A percentile compares a stretch with the other conserved stretches of the same genome.
Conservation (phyloP, 2,113 vertebrate genomes). For the Hemichromis elongatus region DNA sequence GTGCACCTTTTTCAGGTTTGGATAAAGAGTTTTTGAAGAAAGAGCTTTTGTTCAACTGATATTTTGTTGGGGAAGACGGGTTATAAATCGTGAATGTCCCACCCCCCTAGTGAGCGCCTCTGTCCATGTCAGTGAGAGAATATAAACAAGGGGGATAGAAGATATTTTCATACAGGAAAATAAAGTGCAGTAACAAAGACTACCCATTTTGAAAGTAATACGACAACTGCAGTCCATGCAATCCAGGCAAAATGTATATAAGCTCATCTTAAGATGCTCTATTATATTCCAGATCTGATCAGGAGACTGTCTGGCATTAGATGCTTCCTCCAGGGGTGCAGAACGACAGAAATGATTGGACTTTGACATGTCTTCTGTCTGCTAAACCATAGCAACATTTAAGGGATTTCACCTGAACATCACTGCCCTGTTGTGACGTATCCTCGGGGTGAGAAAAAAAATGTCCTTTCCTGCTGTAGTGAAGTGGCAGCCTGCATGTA, state of each 20-base stretch:
- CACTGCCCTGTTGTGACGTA: conserved; percentile 19
- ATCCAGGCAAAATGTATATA: background rate
- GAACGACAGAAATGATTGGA: conserved; percentile 12
- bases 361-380: background rate
- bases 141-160: background rate
- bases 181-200: background rate
- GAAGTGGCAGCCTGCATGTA: background rate
- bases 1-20: background rate
- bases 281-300: background rate
- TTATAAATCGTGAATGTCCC: conserved; percentile 1
- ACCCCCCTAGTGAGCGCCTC: background rate
- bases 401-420: conserved; percentile 41
- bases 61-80: conserved; percentile 9
- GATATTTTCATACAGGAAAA: background rate
- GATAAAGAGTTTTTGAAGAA: background rate
- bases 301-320: conserved; percentile 7
- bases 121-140: background rate
- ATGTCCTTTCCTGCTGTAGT: conserved; percentile 45
- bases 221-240: background rate
- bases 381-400: conserved; percentile 42
- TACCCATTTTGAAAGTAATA: background rate
- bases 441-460: conserved; percentile 16
- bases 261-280: background rate
- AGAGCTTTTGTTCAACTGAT: background rate
- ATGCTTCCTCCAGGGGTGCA: background rate